Percentiles rank a stretch among this genome's conserved stretches.
Evolutionary conservation across 2,888 invertebrate species (phyloP).

Genomic region (Mesochorus sp.): DNA sequence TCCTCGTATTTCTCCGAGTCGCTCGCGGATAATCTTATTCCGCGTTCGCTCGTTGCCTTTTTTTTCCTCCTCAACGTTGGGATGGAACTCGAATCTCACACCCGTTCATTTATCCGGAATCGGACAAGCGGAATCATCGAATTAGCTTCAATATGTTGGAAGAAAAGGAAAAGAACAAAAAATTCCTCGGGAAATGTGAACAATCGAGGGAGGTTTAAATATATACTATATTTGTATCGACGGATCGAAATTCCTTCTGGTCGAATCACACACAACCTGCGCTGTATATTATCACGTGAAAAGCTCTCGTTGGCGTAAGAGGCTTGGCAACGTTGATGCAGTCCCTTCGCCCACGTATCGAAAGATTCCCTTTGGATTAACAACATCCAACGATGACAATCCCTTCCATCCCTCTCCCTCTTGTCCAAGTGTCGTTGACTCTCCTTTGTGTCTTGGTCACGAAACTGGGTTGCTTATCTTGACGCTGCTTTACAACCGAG

Average conservation of each 20-base stretch:
- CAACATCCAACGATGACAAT: slow-evolving; percentile 23
- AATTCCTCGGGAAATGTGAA: too few species aligned
- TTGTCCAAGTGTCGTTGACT: slow-evolving; percentile 59
- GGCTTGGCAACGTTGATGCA: slow-evolving; percentile 1
- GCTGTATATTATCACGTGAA: not conserved
- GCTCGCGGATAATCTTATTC: slow-evolving; percentile 57
- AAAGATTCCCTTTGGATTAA: slow-evolving; percentile 17
- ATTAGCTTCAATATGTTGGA: slow-evolving; percentile 9
- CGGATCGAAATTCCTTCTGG: not conserved
- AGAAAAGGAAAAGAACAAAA: too few species aligned
- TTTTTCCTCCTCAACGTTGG: not conserved
- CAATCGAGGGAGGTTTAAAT: too few species aligned
- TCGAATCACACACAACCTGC: not conserved
- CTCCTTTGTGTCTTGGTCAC: slow-evolving; percentile 60
- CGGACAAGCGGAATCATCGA: slow-evolving; percentile 47
- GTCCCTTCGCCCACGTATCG: not conserved
- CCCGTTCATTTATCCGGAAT: slow-evolving; percentile 48
- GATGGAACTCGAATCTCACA: slow-evolving; percentile 33
- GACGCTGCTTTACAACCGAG: slow-evolving; percentile 19
- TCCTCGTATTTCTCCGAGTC: slow-evolving; percentile 18
- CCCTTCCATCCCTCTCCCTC: slow-evolving; percentile 5
- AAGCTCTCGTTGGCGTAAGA: not conserved
- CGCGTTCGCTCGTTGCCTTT: slow-evolving; percentile 22
- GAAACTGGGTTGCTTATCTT: slow-evolving; percentile 60
- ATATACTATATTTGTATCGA: too few species aligned